Evolutionary conservation across 2,888 invertebrate species (phyloP).

Genomic region (Polyommatus icarus): DNA sequence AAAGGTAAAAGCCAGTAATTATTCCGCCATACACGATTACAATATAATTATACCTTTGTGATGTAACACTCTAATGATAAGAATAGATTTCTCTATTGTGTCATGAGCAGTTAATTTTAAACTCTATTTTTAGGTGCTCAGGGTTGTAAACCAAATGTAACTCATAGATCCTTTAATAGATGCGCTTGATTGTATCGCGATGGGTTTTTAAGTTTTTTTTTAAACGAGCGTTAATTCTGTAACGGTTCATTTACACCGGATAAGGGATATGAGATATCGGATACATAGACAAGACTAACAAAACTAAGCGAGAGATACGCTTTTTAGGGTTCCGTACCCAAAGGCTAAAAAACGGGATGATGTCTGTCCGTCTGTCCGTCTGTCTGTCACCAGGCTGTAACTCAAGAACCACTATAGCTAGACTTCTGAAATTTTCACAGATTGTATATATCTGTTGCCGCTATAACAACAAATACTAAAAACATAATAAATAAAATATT

Average conservation of each 20-base stretch:
- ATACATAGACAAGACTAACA: neutral
- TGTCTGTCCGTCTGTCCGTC: too few relatives aligned
- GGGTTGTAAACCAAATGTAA: neutral
- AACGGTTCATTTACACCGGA: slow-evolving; percentile 9
- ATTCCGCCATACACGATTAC: neutral
- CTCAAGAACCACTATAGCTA: too few relatives aligned
- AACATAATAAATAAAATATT: too few relatives aligned
- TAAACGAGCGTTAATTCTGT: slow-evolving; percentile 24
- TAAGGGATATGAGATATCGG: slow-evolving; percentile 7
- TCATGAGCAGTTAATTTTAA: neutral
- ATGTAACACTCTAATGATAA: slow-evolving; percentile 28
- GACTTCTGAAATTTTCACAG: too few relatives aligned
- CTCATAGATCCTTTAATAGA: slow-evolving; percentile 13
- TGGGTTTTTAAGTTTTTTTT: slow-evolving; percentile 4
- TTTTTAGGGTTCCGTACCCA: too few relatives aligned
- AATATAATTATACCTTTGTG: slow-evolving; percentile 29
- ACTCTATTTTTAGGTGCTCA: neutral
- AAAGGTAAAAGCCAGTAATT: slow-evolving; percentile 18
- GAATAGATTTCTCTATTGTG: slow-evolving; percentile 26
- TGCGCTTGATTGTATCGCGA: slow-evolving; percentile 1
- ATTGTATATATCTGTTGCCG: too few relatives aligned
- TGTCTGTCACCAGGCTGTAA: too few relatives aligned
- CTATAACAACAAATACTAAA: too few relatives aligned
- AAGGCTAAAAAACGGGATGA: too few relatives aligned
- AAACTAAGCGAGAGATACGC: neutral